These are phyloP conservation scores for Darevskia mixta DNA, from an alignment of 2,797 vertebrate species.

Conservation along the genomic window DNA sequence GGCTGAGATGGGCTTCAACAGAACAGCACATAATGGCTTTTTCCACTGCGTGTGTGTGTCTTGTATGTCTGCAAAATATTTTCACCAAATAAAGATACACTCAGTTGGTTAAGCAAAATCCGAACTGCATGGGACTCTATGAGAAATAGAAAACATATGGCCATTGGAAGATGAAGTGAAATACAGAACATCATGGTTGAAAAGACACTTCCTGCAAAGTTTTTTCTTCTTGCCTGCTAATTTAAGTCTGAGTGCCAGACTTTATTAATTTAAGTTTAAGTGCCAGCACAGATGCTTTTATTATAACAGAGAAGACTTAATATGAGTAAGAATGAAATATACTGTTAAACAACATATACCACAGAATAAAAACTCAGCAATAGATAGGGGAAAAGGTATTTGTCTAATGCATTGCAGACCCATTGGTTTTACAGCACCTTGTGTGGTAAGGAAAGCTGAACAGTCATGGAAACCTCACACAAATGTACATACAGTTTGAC, in stretches of 20 bases:
- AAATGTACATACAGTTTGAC: constrained; percentile 60
- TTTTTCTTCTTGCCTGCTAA: constrained; percentile 46
- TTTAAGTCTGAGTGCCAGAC: neutral
- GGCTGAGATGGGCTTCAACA: no score
- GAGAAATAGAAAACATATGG: constrained; percentile 15
- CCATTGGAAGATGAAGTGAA: neutral
- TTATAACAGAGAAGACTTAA: constrained; percentile 15
- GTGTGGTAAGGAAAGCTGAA: constrained; percentile 48
- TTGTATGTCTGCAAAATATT: constrained; percentile 38
- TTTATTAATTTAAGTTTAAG: neutral
- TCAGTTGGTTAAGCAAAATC: neutral
- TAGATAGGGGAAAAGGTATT: constrained; percentile 40
- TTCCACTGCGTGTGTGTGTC: neutral
- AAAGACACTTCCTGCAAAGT: neutral
- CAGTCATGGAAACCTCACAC: constrained; percentile 49
- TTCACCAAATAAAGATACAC: constrained; percentile 11
- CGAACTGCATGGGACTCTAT: constrained; percentile 22
- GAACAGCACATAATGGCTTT: constrained; percentile 6
- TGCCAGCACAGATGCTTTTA: constrained; percentile 5
- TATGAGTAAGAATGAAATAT: constrained; percentile 34
- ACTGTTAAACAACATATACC: no score
- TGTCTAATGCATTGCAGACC: constrained; percentile 53
- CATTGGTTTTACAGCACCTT: constrained; percentile 44
- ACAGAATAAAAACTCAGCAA: constrained; percentile 42
- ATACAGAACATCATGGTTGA: neutral